Evolutionary conservation across 2,113 vertebrate genomes (phyloP).

Genomic region (Bufo gargarizans): DNA sequence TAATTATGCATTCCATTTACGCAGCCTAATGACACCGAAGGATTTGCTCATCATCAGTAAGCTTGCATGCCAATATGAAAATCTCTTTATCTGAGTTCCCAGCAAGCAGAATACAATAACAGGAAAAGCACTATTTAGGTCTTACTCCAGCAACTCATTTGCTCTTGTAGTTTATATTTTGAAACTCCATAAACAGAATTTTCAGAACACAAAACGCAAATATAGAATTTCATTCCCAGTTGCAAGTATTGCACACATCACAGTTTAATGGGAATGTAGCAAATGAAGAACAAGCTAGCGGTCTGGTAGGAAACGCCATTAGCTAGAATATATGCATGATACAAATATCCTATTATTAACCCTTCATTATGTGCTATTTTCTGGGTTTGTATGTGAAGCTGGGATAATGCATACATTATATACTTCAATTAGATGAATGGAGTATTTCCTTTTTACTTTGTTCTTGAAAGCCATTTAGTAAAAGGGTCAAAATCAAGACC

Average conservation of each 20-base stretch:
- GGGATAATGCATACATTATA: background rate
- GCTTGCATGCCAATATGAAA: background rate
- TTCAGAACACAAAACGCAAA: conserved; percentile 1
- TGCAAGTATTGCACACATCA: conserved; percentile 1
- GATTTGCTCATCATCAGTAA: background rate
- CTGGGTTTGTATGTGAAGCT: background rate
- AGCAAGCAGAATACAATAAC: conserved; percentile 15
- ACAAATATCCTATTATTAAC: background rate
- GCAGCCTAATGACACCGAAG: background rate
- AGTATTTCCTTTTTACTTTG: background rate
- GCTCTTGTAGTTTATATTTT: background rate
- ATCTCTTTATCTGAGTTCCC: background rate
- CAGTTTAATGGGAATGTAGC: conserved; percentile 1
- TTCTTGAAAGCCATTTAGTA: background rate
- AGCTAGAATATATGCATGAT: background rate
- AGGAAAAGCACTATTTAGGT: background rate
- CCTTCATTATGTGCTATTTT: background rate
- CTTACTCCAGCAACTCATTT: background rate
- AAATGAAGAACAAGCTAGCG: conserved; percentile 10
- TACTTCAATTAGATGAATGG: background rate
- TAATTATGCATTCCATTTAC: background rate
- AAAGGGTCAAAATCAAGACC: background rate
- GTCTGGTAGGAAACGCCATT: background rate
- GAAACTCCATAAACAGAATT: conserved; percentile 14
- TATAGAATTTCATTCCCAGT: background rate